These are phyloP conservation scores for Metridium senile DNA, from an alignment of 92 coral and sea anemone genomes.

Conservation along the genomic window DNA sequence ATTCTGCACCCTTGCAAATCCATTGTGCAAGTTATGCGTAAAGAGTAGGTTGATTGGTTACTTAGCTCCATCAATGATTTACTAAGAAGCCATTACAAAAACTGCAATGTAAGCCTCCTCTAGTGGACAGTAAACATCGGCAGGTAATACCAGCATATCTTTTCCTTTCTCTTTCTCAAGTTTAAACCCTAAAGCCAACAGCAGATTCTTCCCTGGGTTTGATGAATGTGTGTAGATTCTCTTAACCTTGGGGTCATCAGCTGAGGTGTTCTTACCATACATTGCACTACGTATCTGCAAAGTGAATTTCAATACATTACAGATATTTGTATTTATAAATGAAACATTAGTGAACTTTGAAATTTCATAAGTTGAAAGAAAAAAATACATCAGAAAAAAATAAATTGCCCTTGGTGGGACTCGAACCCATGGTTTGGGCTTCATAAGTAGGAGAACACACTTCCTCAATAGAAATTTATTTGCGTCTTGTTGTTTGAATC, in stretches of 20 bases:
- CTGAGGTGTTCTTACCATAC: conserved; percentile 55
- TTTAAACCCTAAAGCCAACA: conserved; percentile 75
- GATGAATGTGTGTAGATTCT: conserved; percentile 71
- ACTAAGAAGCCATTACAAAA: conserved; percentile 56
- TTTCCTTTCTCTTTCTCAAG: conserved; percentile 43
- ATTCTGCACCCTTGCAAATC: no score
- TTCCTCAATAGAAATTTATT: no score
- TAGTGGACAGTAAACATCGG: conserved; percentile 42
- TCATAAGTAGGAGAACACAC: no score
- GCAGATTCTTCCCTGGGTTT: conserved; percentile 74
- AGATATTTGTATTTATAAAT: no score
- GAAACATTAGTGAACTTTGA: no score
- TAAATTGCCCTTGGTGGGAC: no score
- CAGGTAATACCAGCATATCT: conserved; percentile 46
- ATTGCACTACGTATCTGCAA: conserved; percentile 68
- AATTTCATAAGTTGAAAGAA: no score
- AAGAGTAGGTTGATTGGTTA: no score
- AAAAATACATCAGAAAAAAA: no score
- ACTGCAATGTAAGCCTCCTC: conserved; percentile 82
- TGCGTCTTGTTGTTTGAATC: no score
- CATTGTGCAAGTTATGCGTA: no score
- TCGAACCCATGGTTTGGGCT: no score
- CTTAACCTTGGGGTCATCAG: conserved; percentile 66
- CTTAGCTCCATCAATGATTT: background rate
- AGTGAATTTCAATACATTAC: background rate